These are phyloP conservation scores for Galagoides demidoff DNA, from an alignment of 2,797 vertebrate genomes.

Conservation along the genomic window DNA sequence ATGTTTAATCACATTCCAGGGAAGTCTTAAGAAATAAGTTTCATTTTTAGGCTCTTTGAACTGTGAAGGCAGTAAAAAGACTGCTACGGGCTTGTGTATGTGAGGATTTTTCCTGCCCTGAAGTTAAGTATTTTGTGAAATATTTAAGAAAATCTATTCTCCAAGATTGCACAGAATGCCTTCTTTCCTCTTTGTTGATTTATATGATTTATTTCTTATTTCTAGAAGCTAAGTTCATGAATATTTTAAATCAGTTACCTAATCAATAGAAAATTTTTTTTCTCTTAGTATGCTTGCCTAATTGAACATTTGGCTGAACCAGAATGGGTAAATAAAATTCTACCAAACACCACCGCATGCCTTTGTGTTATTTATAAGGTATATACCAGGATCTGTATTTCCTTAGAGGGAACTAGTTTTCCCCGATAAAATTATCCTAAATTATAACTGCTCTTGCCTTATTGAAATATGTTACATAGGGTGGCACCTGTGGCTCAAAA, in stretches of 20 bases:
- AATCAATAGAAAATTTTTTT: constrained; percentile 53
- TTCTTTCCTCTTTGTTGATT: constrained; percentile 22
- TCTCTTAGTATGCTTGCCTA: constrained; percentile 47
- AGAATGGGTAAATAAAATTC: constrained; percentile 21
- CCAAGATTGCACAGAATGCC: constrained; percentile 11
- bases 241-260: constrained; percentile 61
- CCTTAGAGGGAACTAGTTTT: constrained; percentile 45
- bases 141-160: not conserved
- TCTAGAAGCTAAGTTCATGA: constrained; percentile 58
- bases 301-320: constrained; percentile 50
- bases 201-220: constrained; percentile 60
- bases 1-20: constrained; percentile 1
- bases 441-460: not conserved
- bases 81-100: not conserved
- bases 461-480: not conserved
- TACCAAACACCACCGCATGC: not conserved
- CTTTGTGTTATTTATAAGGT: constrained; percentile 16
- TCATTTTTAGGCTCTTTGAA: not conserved
- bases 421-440: not conserved
- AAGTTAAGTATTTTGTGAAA: not conserved
- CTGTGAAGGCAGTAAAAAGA: not conserved
- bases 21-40: not conserved
- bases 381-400: not conserved
- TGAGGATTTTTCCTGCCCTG: not conserved
- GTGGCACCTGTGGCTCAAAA: too few relatives aligned